Percentiles rank a stretch among this genome's conserved stretches.
These are phyloP conservation scores for Lypha dubia DNA, from an alignment of 2,888 invertebrate species.

Conservation along the genomic window DNA sequence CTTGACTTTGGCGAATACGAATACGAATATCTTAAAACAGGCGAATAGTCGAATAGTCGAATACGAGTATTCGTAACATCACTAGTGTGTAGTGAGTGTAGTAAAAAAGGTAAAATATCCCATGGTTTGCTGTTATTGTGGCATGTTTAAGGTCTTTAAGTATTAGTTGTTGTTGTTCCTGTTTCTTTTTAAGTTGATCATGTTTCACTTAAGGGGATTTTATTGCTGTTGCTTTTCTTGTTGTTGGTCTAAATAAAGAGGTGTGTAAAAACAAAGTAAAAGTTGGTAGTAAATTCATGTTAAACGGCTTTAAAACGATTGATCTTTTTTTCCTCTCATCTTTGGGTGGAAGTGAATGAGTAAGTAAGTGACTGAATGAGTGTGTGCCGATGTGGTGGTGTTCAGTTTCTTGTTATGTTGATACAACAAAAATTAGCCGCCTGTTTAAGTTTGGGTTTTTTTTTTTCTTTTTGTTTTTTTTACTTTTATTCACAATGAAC, in stretches of 20 bases:
- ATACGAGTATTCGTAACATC: too few species aligned
- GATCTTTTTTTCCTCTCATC: slow-evolving; percentile 53
- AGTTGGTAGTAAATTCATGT: slow-evolving; percentile 67
- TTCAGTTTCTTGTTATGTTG: slow-evolving; percentile 45
- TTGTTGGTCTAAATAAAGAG: slow-evolving; percentile 57
- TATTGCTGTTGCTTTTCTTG: slow-evolving; percentile 11
- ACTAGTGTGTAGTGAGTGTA: too few species aligned
- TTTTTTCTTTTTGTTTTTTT: too few species aligned
- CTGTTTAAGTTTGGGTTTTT: slow-evolving; percentile 40
- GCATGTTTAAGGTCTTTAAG: slow-evolving; percentile 45
- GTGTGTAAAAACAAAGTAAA: slow-evolving; percentile 61
- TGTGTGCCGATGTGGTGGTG: slow-evolving; percentile 30
- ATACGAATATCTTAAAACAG: too few species aligned
- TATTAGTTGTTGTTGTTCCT: slow-evolving; percentile 18
- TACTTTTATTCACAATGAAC: slow-evolving; percentile 21
- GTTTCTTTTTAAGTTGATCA: slow-evolving; percentile 60
- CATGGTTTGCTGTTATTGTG: slow-evolving; percentile 27
- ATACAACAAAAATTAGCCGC: slow-evolving; percentile 66
- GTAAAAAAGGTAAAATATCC: slow-evolving; percentile 29
- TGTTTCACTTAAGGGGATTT: slow-evolving; percentile 64
- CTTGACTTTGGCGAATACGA: too few species aligned
- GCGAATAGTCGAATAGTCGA: too few species aligned
- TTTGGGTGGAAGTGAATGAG: slow-evolving; percentile 28
- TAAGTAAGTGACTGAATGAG: slow-evolving; percentile 22
- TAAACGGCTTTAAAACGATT: slow-evolving; percentile 67